phyloP scores from a whole-genome alignment of 2,888 invertebrate genomes.

The Clistopyga incitator region DNA sequence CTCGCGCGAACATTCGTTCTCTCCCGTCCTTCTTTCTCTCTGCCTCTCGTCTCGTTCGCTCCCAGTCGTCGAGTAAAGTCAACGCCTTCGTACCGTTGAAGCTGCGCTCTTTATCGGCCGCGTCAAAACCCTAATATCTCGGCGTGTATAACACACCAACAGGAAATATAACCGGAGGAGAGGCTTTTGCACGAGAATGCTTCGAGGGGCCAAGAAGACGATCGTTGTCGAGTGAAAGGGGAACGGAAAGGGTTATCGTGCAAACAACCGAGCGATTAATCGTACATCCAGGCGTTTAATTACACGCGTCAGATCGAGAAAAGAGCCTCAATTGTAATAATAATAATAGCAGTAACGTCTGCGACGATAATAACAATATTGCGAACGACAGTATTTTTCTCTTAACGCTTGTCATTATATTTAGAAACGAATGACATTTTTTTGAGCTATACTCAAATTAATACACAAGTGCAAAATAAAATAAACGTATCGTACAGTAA shows the following conservation, averaged over 20 bases:
- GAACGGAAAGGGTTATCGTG: slow-evolving; percentile 19
- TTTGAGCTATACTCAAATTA: too few species aligned
- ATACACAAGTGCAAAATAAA: too few species aligned
- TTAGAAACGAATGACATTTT: background rate
- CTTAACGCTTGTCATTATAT: background rate
- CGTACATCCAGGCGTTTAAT: slow-evolving; percentile 40
- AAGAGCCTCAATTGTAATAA: background rate
- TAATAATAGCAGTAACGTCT: slow-evolving; percentile 7
- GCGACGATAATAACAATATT: background rate
- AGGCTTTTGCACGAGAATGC: background rate
- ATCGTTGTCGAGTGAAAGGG: background rate
- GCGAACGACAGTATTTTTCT: background rate
- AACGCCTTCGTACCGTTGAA: slow-evolving; percentile 22
- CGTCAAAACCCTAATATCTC: slow-evolving; percentile 43
- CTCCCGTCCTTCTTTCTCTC: slow-evolving; percentile 14
- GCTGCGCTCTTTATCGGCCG: slow-evolving; percentile 41
- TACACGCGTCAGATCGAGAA: background rate
- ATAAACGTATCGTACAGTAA: too few species aligned
- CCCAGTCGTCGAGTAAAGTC: slow-evolving; percentile 16
- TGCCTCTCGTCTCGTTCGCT: slow-evolving; percentile 25
- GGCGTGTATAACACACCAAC: slow-evolving; percentile 21
- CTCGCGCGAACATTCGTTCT: slow-evolving; percentile 38
- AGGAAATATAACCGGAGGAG: slow-evolving; percentile 32
- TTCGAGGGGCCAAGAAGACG: slow-evolving; percentile 11
- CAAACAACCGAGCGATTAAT: slow-evolving; percentile 48